These are phyloP conservation scores for Cairina moschata DNA, from an alignment of 2,113 vertebrate genomes.

Conservation along the genomic window DNA sequence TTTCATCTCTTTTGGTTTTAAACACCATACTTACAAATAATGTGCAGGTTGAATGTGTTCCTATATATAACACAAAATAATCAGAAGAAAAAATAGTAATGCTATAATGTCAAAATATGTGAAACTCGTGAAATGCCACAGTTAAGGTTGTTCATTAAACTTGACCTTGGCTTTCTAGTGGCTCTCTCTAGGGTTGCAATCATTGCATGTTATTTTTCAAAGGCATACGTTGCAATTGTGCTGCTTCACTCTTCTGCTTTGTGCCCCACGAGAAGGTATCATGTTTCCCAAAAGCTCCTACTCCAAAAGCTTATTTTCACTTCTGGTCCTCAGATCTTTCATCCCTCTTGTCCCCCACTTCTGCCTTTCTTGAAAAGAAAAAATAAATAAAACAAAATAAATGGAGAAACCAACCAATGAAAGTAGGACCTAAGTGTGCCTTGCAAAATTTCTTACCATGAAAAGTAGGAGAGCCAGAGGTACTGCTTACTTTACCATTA, in stretches of 20 bases:
- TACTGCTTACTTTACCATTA: background rate
- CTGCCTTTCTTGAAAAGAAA: background rate
- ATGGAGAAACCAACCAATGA: background rate
- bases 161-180: slow-evolving; percentile 22
- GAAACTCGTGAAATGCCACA: slow-evolving; percentile 48
- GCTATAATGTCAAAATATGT: background rate
- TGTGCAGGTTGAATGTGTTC: background rate
- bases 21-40: background rate
- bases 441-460: fast-evolving
- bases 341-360: background rate
- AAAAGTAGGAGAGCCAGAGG: background rate
- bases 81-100: background rate
- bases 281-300: background rate
- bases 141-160: background rate
- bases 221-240: background rate
- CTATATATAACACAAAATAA: slow-evolving; percentile 12
- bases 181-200: background rate
- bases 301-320: background rate
- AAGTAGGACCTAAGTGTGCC: background rate
- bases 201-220: slow-evolving; percentile 1
- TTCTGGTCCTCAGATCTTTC: background rate
- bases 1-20: slow-evolving; percentile 25
- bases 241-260: background rate
- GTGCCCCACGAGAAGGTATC: background rate
- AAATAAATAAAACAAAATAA: background rate